Evolutionary conservation across 2,888 invertebrate genomes (phyloP), one percentile per base, ranked within the genome.

Genomic region (Oscheius sp.): DNA sequence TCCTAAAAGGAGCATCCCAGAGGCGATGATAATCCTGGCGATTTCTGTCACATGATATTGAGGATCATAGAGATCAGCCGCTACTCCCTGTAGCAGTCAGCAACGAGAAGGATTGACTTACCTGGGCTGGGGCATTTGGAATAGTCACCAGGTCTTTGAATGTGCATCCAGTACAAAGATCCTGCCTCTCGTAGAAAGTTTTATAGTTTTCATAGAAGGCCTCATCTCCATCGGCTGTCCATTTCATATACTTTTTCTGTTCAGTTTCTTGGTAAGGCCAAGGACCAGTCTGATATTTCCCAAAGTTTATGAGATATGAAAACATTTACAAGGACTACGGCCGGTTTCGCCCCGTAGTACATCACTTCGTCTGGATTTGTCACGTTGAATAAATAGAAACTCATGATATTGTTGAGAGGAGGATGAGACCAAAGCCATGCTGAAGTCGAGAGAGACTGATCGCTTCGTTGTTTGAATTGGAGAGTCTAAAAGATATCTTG

Each of bases 141-240:
- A 84, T 71, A 0, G 73, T 58, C 8, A 83, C 23, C 17, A 69
- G 50, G 6, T 70, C 65, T 34, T 84, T 64, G 70, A 82, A 84
- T 25, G 67, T 57, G 46, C 83, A 83, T 0, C 52, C 71, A 0
- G 69, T 75, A 52, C 83, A 83, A 8, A 73, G 74, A 3, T 75
- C 25, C 8, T 76, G 75, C 27, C 63, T 27, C 27, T 55, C 57
- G 17, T 72, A 57, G 45, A 72, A 84, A 46, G 69, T 76, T 66
- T 82, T 82, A 61, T 84, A 84, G 68, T 84, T 84, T 50, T 81
- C 71, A 69, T 84, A 84, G 66, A 76, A 77, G 50, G 83, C 71
- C 57, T 68, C 48, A 3, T 71, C 63, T 17, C 73, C 73, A 55
- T 80, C 77, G 3, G 72, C 66, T 15, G 67, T 74, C 65, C 73